Conservation (phyloP, 2,888 invertebrate species). For the Malacosoma neustria region DNA sequence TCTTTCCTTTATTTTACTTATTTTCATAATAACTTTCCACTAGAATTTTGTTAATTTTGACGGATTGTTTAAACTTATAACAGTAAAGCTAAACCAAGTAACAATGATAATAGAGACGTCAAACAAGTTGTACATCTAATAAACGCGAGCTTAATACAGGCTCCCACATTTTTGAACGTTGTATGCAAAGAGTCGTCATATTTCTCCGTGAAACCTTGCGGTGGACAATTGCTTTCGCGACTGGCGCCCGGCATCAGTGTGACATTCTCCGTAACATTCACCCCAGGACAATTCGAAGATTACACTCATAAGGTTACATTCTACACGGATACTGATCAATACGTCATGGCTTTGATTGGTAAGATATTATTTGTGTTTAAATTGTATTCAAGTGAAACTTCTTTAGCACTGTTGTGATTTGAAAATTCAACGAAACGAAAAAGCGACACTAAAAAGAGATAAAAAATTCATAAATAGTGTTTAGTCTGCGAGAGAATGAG, state of each 20-base stretch:
- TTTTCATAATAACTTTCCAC: too few relatives aligned
- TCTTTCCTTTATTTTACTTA: too few relatives aligned
- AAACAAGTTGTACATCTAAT: too few relatives aligned
- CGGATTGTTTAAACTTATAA: too few relatives aligned
- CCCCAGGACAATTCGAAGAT: constrained; percentile 71
- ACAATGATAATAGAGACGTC: too few relatives aligned
- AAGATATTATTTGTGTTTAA: constrained; percentile 13
- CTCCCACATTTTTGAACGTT: constrained; percentile 65
- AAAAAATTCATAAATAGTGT: too few relatives aligned
- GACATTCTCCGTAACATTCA: constrained; percentile 76
- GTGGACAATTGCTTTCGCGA: constrained; percentile 58
- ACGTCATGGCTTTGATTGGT: constrained; percentile 77
- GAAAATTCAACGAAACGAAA: too few relatives aligned
- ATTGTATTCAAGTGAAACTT: background rate
- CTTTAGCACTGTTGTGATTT: background rate
- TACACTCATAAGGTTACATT: constrained; percentile 70
- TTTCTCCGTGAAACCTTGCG: constrained; percentile 63
- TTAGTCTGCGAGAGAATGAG: too few relatives aligned
- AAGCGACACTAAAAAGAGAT: too few relatives aligned
- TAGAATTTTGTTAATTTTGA: too few relatives aligned
- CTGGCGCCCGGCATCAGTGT: constrained; percentile 82
- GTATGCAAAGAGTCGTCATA: constrained; percentile 60
- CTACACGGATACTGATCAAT: constrained; percentile 64
- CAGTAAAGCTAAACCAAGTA: too few relatives aligned
- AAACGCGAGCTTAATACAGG: too few relatives aligned